Evolutionary conservation across 2,888 invertebrate genomes (phyloP).

Genomic region (Cecidostiba fungosa): DNA sequence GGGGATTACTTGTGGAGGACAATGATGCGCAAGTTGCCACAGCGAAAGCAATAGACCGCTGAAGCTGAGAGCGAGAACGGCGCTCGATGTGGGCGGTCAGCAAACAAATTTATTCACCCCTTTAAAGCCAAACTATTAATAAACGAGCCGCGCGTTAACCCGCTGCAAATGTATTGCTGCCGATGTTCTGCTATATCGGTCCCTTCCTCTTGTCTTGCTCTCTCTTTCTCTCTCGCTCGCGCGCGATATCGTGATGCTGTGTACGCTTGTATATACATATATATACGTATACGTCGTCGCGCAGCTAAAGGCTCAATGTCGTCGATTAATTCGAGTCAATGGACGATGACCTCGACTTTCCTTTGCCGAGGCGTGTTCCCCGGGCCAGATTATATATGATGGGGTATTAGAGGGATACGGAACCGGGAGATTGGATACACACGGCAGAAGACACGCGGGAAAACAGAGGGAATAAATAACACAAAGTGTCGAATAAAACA

Average conservation of each 20-base stretch:
- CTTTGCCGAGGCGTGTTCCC: slow-evolving; percentile 41
- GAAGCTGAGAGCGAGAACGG: not conserved
- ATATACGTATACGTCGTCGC: slow-evolving; percentile 9
- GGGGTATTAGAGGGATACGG: slow-evolving; percentile 37
- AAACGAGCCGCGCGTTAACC: slow-evolving; percentile 62
- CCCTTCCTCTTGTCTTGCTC: not conserved
- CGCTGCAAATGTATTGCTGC: slow-evolving; percentile 42
- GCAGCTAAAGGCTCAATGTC: slow-evolving; percentile 46
- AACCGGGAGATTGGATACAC: slow-evolving; percentile 34
- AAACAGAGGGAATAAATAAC: slow-evolving; percentile 10
- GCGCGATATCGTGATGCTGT: not conserved
- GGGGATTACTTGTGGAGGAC: slow-evolving; percentile 47
- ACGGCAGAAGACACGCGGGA: not conserved
- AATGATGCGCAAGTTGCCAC: slow-evolving; percentile 32
- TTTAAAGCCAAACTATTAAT: slow-evolving; percentile 71
- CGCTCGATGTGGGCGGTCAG: slow-evolving; percentile 69
- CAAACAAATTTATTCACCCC: slow-evolving; percentile 71
- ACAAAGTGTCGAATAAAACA: not conserved
- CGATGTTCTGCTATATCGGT: not conserved
- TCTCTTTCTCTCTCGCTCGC: not conserved
- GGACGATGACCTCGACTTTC: slow-evolving; percentile 55
- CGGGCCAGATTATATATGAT: slow-evolving; percentile 47
- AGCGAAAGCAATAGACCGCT: not conserved
- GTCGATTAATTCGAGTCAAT: slow-evolving; percentile 59
- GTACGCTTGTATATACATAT: not conserved